Percentiles rank a stretch among this genome's conserved stretches.
Evolutionary conservation across 2,113 vertebrate species (phyloP).

Genomic region (Mus spicilegus): DNA sequence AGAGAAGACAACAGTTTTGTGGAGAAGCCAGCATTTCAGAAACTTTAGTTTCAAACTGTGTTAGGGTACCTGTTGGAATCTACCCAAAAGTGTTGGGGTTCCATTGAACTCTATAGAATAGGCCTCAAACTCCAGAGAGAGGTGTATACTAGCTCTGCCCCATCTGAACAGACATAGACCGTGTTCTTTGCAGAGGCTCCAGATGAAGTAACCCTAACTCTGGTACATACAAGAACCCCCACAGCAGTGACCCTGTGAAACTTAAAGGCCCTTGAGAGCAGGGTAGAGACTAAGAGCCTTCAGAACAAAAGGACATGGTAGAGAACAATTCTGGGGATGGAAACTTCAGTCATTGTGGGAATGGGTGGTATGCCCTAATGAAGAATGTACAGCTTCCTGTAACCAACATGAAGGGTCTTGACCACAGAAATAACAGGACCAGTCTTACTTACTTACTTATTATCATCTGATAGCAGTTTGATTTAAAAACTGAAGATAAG

Average conservation of each 20-base stretch:
- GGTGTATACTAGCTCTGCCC: not conserved
- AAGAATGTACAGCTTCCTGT: not conserved
- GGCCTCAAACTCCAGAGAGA: not conserved
- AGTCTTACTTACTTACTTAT: not conserved
- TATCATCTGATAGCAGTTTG: not conserved
- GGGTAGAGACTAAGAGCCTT: not conserved
- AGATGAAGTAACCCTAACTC: not conserved
- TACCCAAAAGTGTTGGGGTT: not conserved
- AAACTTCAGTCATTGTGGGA: not conserved
- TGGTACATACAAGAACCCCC: not conserved
- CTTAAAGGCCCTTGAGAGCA: not conserved
- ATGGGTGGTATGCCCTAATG: not conserved
- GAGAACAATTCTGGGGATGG: not conserved
- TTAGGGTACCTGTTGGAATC: not conserved
- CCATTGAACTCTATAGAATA: not conserved
- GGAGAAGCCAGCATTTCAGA: not conserved
- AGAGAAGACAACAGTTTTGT: not conserved
- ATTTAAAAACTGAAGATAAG: not conserved
- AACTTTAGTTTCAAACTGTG: not conserved
- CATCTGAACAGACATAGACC: not conserved
- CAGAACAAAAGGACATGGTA: too few species aligned
- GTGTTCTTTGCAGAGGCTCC: not conserved
- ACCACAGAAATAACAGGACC: not conserved
- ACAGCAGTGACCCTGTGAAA: not conserved
- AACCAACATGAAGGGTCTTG: not conserved